These are phyloP conservation scores for Carassius gibelio DNA, from an alignment of 2,113 vertebrate genomes.

Conservation along the genomic window DNA sequence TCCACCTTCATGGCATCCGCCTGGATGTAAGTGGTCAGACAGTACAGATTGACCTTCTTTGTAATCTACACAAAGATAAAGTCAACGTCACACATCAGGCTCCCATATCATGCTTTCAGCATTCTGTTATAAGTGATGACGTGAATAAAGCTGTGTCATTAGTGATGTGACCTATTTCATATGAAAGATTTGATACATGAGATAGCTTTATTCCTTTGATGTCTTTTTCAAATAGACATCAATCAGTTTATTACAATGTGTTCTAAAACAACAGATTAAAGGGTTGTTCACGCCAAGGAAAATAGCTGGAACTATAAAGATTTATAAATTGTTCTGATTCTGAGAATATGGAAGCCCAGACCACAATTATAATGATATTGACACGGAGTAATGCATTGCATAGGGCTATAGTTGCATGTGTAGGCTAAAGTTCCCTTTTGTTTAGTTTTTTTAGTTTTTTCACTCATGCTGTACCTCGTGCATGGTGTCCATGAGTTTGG, in stretches of 20 bases:
- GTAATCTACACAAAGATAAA: constrained; percentile 82
- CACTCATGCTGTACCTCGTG: constrained; percentile 82
- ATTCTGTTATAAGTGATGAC: not conserved
- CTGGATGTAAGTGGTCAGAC: constrained; percentile 95
- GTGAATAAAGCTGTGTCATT: not conserved
- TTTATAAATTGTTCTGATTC: not conserved
- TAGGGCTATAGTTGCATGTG: too few relatives aligned
- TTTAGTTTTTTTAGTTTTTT: not conserved
- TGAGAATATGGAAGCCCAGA: too few relatives aligned
- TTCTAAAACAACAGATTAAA: constrained; percentile 10
- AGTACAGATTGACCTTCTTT: constrained; percentile 95
- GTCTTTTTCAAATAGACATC: not conserved
- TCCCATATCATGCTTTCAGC: not conserved
- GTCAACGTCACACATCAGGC: constrained; percentile 1
- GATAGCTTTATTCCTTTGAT: not conserved
- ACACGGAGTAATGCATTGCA: too few relatives aligned
- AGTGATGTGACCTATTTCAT: not conserved
- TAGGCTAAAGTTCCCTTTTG: not conserved
- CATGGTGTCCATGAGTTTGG: constrained; percentile 93
- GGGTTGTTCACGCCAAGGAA: not conserved
- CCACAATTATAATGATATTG: too few relatives aligned
- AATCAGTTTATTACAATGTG: not conserved
- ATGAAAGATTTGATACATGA: not conserved
- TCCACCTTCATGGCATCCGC: constrained; percentile 92
- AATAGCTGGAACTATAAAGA: not conserved